These are phyloP conservation scores for Harpalus rubripes DNA, from an alignment of 2,888 invertebrate genomes.

Conservation along the genomic window DNA sequence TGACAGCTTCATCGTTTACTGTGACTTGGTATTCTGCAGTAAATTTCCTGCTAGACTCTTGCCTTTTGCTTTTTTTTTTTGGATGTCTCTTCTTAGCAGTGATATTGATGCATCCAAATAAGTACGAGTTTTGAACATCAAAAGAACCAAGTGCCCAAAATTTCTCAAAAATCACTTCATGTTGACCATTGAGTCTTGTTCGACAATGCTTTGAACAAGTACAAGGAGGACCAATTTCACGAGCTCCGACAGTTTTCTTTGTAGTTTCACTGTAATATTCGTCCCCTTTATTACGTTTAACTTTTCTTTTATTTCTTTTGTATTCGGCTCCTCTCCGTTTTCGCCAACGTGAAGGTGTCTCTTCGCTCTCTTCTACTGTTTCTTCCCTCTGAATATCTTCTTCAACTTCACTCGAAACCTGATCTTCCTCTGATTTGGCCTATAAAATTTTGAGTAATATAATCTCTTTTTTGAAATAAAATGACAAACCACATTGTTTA, in stretches of 20 bases:
- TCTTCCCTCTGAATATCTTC: background rate
- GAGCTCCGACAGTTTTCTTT: conserved; percentile 1
- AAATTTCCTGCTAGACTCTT: conserved; percentile 62
- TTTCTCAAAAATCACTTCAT: conserved; percentile 59
- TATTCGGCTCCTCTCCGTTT: background rate
- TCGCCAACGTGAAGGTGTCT: background rate
- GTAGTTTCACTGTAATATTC: background rate
- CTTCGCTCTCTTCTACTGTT: background rate
- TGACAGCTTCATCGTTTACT: conserved; percentile 64
- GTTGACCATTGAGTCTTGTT: conserved; percentile 53
- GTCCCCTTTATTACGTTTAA: background rate
- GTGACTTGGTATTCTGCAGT: conserved; percentile 66
- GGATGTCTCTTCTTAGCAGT: no score
- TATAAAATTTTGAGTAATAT: no score
- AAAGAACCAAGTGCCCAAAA: conserved; percentile 65
- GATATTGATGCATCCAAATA: background rate
- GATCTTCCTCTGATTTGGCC: no score
- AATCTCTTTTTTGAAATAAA: no score
- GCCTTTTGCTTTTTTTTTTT: conserved; percentile 13
- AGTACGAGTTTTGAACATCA: conserved; percentile 68
- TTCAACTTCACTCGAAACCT: no score
- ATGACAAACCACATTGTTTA: no score
- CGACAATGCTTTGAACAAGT: conserved; percentile 65
- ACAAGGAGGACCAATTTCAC: conserved; percentile 19
- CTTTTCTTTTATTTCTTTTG: conserved; percentile 5